Base-by-base conservation (phyloP, 2,888 invertebrate genomes). In the Dolomedes plantarius region DNA sequence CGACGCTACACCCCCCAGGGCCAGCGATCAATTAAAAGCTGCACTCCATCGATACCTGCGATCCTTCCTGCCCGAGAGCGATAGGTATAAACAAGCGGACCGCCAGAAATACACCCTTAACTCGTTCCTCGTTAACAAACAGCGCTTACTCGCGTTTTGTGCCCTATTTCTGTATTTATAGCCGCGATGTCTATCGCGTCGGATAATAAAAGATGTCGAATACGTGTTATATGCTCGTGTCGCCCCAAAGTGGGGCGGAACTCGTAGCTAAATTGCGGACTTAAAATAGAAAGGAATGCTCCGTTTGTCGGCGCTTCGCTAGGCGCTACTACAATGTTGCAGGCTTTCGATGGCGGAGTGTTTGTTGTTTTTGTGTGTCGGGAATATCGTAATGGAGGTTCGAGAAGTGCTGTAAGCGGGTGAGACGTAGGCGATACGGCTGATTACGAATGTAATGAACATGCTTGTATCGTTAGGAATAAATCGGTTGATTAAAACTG, bases 91-190 rank as follows among this genome's bases (percentile, higher is more conserved):
- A 46, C 46, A 46, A 46, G 16, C 6, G 46, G n/a, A 46, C 46
- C n/a, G 46, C 46, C 46, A 46, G 46, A 46, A 46, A 46, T 46
- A 46, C 46, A 46, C 16, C 46, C 16, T 46, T 46, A 46, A 46
- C 46, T n/a, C 46, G 46, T 46, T 46, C 46, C 46, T 46, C 46
- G 46, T 46, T 46, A 46, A 46, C 46, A 16, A 46, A 46, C 46
- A n/a, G n/a, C 16, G n/a, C 46, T 46, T 5, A 11, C n/a, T 46
- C n/a, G n/a, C n/a, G n/a, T n/a, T 6, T 46, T 46, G 9, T 46
- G 46, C 46, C 46, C 46, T 46, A 46, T 46, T 46, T 46, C 46
- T 46, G 46, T 46, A 46, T 46, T 11, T 46, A 46, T 46, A 46
- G 46, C 2, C 46, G 11, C 16, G 46, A 46, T 46, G n/a, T n/a